Evolutionary conservation across 2,797 vertebrate genomes (phyloP), one percentile per base, ranked within the genome.

Genomic region (Melanotaenia maccullochi): DNA sequence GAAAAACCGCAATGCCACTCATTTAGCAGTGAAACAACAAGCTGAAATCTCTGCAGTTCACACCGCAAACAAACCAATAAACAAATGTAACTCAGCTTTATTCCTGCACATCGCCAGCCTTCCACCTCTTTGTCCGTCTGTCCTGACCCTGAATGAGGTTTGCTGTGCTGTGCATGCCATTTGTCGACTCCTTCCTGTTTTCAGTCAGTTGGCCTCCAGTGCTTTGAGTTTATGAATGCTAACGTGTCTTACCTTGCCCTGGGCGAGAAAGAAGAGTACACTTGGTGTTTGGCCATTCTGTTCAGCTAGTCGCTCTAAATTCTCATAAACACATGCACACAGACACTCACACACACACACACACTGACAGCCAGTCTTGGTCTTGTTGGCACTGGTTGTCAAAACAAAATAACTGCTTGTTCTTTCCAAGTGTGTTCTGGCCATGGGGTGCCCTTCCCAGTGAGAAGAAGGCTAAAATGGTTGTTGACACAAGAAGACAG

Each of bases 201-300:
- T 71, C 79, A 56, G 78, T 79, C 82, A 83, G 73, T 86, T 86
- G 84, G 85, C 88, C 89, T 90, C 88, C 68, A 71, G 88, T 89
- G 86, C 82, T 88, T 85, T 74, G 67, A 85, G 89, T 76, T 81
- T 71, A 73, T 87, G 89, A 90, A 92, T 90, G 88, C 87, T 88
- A 92, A 91, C 90, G 66, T 60, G 72, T 85, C 88, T 91, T 84
- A 90, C 87, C 89, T 93, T 91, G 89, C 92, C 92, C 87, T 86
- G 87, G 93, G 91, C 93, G 57, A 94, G 83, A 88, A 71, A 85
- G 87, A 87, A 82, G 75, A 85, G 82, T 66, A 65, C 83, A 87
- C 82, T 76, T 83, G 72, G 44, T 92, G 71, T 89, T 93, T 91
- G 81, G 80, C 83, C 82, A 78, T 87, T 84, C 91, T 77, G 82